Percentiles rank a stretch among this genome's conserved stretches.
phyloP scores from a whole-genome alignment of 2,888 invertebrate genomes.

The Nemotelus nigrinus region DNA sequence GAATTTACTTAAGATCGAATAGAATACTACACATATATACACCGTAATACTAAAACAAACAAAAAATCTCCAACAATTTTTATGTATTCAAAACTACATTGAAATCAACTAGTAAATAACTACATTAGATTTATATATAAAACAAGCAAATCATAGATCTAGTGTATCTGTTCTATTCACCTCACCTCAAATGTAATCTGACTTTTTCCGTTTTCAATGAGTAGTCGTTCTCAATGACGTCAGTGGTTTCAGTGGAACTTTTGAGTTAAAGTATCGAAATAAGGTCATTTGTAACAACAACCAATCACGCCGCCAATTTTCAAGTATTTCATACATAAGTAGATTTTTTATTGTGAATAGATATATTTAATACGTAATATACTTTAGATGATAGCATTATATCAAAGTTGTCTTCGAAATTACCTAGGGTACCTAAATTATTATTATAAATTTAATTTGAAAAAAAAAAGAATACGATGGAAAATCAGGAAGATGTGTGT shows the following conservation, averaged over 20 bases:
- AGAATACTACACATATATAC: neutral
- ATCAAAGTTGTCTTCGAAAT: conserved; percentile 15
- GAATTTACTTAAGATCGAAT: neutral
- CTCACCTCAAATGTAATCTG: neutral
- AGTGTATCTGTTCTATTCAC: neutral
- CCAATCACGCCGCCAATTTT: conserved; percentile 32
- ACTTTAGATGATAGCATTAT: neutral
- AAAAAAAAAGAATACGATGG: neutral
- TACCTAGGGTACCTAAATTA: conserved; percentile 19
- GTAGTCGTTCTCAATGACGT: conserved; percentile 5
- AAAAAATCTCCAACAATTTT: neutral
- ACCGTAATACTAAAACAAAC: neutral
- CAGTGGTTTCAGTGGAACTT: conserved; percentile 30
- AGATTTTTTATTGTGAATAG: conserved; percentile 43
- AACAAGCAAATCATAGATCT: neutral
- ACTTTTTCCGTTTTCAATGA: neutral
- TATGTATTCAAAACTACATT: conserved; percentile 10
- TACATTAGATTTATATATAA: too few relatives aligned
- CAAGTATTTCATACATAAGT: conserved; percentile 32
- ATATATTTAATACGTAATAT: conserved; percentile 25
- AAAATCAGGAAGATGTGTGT: too few relatives aligned
- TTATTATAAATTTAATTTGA: neutral
- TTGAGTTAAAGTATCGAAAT: neutral
- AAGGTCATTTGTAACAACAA: neutral
- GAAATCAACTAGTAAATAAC: neutral